These are phyloP conservation scores for Coelinius sp. DNA, from an alignment of 2,888 invertebrate genomes.

Conservation along the genomic window DNA sequence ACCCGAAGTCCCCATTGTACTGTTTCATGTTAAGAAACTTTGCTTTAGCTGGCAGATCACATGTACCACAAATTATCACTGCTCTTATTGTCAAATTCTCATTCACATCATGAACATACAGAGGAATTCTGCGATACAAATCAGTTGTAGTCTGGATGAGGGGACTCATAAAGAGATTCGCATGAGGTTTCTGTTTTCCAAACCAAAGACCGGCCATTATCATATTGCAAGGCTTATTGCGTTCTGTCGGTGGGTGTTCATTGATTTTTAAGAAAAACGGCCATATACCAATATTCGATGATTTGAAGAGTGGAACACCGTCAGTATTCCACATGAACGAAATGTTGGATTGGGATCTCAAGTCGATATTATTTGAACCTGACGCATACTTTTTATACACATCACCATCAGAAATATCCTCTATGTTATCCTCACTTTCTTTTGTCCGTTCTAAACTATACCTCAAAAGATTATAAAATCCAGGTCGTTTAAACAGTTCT, in stretches of 20 bases:
- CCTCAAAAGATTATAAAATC: neutral
- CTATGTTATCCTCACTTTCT: neutral
- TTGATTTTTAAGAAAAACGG: constrained; percentile 47
- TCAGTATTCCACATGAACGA: constrained; percentile 51
- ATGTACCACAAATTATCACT: constrained; percentile 16
- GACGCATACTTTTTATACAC: neutral
- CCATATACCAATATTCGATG: constrained; percentile 47
- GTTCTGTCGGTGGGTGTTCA: constrained; percentile 40
- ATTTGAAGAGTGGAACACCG: constrained; percentile 47
- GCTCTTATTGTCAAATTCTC: neutral
- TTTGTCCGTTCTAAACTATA: neutral
- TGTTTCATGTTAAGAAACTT: constrained; percentile 32
- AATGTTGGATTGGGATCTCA: constrained; percentile 33
- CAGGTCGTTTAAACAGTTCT: neutral
- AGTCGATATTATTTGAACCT: too few species aligned
- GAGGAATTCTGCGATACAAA: neutral
- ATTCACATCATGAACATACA: neutral
- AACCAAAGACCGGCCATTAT: constrained; percentile 46
- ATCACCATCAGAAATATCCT: neutral
- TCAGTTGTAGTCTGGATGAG: neutral
- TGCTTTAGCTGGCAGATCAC: constrained; percentile 36
- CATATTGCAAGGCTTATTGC: constrained; percentile 43
- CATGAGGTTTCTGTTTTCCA: constrained; percentile 41
- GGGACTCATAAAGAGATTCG: constrained; percentile 23
- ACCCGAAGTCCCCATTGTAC: constrained; percentile 27